Evolutionary conservation across 2,797 vertebrate species (phyloP).

Genomic region (Helicolenus hilgendorfi): DNA sequence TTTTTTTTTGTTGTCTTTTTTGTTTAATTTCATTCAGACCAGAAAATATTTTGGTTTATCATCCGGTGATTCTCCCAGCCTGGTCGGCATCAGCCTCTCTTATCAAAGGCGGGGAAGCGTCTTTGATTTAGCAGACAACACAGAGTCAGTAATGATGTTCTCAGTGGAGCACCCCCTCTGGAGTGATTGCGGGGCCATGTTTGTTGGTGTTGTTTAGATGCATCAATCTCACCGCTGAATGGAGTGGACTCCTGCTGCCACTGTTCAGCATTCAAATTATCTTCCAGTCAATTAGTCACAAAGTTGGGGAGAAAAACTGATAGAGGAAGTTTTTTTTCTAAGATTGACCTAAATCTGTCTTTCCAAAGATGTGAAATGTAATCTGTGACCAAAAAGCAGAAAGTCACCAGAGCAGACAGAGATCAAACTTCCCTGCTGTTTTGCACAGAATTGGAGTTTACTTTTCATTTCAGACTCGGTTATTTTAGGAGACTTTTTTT

Average conservation of each 20-base stretch:
- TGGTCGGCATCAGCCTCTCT: conserved; percentile 31
- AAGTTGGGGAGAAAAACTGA: conserved; percentile 54
- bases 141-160: conserved; percentile 76
- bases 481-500: conserved; percentile 22
- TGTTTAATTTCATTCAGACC: conserved; percentile 6
- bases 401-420: conserved; percentile 11
- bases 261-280: conserved; percentile 80
- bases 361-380: conserved; percentile 32
- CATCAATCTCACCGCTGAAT: conserved; percentile 70
- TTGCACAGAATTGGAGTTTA: conserved; percentile 39
- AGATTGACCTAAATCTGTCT: conserved; percentile 60
- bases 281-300: conserved; percentile 76
- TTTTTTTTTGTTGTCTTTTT: background rate
- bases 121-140: conserved; percentile 80
- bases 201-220: conserved; percentile 80
- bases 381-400: conserved; percentile 34
- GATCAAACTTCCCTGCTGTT: conserved; percentile 34
- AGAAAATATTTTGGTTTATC: conserved; percentile 31
- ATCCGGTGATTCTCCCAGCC: conserved; percentile 8
- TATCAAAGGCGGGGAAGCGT: conserved; percentile 63
- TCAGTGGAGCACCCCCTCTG: conserved; percentile 63
- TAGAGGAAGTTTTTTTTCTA: background rate
- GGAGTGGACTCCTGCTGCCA: conserved; percentile 73
- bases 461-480: conserved; percentile 46
- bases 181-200: conserved; percentile 74